phyloP scores from a whole-genome alignment of 2,113 vertebrate species.

The Erythrolamprus reginae region DNA sequence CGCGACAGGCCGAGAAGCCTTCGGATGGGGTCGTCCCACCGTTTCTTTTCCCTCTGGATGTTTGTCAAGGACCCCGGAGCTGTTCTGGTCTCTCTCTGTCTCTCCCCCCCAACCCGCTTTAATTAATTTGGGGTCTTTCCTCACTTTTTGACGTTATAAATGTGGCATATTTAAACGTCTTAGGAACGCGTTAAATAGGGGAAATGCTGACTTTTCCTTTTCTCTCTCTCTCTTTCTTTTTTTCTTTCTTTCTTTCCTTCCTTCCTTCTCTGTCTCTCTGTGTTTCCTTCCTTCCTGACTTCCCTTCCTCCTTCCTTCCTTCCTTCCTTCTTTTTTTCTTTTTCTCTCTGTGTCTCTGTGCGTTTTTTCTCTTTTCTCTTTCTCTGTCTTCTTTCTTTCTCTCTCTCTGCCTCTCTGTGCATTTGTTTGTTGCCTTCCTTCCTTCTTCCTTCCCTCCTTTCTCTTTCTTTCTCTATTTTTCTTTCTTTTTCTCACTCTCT shows the following conservation, averaged over 20 bases:
- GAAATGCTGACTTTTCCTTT: neutral
- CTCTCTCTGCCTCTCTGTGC: no score
- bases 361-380: no score
- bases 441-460: neutral
- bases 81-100: neutral
- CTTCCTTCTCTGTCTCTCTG: no score
- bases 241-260: no score
- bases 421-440: no score
- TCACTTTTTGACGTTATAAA: neutral
- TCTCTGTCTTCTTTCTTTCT: no score
- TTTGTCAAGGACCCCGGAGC: neutral
- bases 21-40: neutral
- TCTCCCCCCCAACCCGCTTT: neutral
- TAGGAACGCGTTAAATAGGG: neutral
- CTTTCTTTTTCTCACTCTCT: neutral
- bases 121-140: neutral
- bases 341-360: no score
- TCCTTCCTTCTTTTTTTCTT: no score
- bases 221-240: neutral
- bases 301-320: no score
- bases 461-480: neutral
- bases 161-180: neutral
- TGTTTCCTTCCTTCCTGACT: neutral
- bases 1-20: slow-evolving; percentile 66
- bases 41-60: neutral